Percentiles rank a stretch among this genome's conserved stretches.
Conservation (phyloP, 1,140 invertebrate species). For the Brachionus rotundiformis region DNA sequence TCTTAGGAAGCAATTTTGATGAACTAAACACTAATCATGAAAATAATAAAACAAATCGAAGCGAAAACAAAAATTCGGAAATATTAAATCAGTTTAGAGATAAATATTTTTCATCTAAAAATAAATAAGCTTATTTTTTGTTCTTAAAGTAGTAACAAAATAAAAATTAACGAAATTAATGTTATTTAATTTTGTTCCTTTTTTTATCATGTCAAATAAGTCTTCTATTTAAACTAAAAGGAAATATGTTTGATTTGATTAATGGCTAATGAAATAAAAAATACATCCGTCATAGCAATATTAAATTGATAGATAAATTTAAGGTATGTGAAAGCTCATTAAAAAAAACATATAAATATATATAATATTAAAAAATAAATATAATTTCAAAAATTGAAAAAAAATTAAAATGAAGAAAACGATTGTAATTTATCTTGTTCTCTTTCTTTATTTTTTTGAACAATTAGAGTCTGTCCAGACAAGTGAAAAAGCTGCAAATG, state of each 20-base stretch:
- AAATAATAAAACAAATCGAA: not conserved
- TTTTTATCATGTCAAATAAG: not conserved
- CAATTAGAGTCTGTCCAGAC: not conserved
- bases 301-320: not conserved
- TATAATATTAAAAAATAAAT: too few relatives aligned
- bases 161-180: not conserved
- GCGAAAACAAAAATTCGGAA: not conserved
- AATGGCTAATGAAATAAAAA: not conserved
- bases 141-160: not conserved
- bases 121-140: not conserved
- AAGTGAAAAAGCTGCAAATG: not conserved
- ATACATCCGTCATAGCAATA: not conserved
- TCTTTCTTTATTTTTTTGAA: not conserved
- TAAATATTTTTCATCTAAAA: slow-evolving; percentile 35
- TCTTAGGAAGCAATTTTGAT: not conserved
- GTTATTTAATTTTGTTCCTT: not conserved
- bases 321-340: not conserved
- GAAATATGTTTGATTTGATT: not conserved
- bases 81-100: slow-evolving; percentile 44
- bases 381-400: not conserved
- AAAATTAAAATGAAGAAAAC: not conserved
- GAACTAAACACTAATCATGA: not conserved
- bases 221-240: too few relatives aligned
- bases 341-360: too few relatives aligned
- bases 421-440: not conserved